A percentile compares a stretch with the other conserved stretches of the same genome.
phyloP scores from a whole-genome alignment of 2,113 vertebrate genomes.

The Menidia beryllina region DNA sequence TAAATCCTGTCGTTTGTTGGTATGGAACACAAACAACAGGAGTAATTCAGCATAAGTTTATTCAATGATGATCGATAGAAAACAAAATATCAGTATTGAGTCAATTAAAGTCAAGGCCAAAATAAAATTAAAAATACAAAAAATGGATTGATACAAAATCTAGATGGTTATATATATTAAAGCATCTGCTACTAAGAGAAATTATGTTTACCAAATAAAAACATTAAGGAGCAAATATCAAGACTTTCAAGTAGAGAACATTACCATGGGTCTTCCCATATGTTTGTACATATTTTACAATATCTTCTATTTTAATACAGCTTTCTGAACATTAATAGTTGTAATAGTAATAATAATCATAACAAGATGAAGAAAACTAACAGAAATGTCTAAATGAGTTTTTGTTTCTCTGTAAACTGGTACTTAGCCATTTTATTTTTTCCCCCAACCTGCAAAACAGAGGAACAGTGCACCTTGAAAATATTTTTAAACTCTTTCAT shows the following conservation, averaged over 20 bases:
- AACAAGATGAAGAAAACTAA: constrained; percentile 77
- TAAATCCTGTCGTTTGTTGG: neutral
- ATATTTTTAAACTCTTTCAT: constrained; percentile 69
- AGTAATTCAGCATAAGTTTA: constrained; percentile 78
- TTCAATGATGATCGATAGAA: constrained; percentile 84
- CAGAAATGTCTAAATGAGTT: constrained; percentile 77
- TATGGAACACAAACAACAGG: constrained; percentile 28
- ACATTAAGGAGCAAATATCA: constrained; percentile 80
- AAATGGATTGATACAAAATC: constrained; percentile 83
- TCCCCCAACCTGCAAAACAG: constrained; percentile 61
- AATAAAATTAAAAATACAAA: constrained; percentile 81
- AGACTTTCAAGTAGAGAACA: constrained; percentile 85
- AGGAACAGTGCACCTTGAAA: constrained; percentile 79
- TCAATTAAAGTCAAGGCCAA: constrained; percentile 79
- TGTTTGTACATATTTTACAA: constrained; percentile 83
- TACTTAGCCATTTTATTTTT: constrained; percentile 62
- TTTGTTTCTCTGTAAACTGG: constrained; percentile 81
- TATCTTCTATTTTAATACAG: constrained; percentile 80
- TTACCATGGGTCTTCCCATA: constrained; percentile 78
- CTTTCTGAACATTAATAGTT: constrained; percentile 80
- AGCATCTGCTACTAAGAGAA: constrained; percentile 83
- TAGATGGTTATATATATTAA: constrained; percentile 74
- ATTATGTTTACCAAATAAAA: constrained; percentile 80
- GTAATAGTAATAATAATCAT: constrained; percentile 73
- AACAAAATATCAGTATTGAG: constrained; percentile 80